A percentile compares a stretch with the other conserved stretches of the same genome.
phyloP scores from a whole-genome alignment of 2,888 invertebrate species.

The Aphodius granarius region DNA sequence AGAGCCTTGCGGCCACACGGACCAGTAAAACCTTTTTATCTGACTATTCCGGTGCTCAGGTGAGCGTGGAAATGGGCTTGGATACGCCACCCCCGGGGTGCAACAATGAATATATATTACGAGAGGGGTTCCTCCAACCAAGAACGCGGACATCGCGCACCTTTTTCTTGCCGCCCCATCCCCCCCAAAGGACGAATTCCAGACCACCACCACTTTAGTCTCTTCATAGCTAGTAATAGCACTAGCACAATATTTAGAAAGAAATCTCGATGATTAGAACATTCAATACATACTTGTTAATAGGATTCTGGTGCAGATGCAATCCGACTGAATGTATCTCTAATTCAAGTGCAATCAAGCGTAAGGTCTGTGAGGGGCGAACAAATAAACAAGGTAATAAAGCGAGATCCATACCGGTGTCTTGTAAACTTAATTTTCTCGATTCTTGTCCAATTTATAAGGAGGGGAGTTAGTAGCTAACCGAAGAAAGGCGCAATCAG shows the following conservation, averaged over 20 bases:
- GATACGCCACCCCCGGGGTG: slow-evolving; percentile 44
- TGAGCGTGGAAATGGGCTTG: slow-evolving; percentile 46
- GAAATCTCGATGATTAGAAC: too few species aligned
- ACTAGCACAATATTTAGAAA: too few species aligned
- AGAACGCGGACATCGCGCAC: slow-evolving; percentile 12
- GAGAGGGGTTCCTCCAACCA: not conserved
- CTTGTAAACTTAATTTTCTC: not conserved
- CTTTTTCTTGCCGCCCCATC: not conserved
- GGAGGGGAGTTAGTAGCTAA: slow-evolving; percentile 31
- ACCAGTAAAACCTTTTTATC: slow-evolving; percentile 47
- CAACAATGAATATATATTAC: slow-evolving; percentile 46
- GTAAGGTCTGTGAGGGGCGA: not conserved
- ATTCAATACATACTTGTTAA: not conserved
- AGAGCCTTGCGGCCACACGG: slow-evolving; percentile 41
- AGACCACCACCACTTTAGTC: not conserved
- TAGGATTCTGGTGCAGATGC: not conserved
- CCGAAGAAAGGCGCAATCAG: slow-evolving; percentile 29
- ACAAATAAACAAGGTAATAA: not conserved
- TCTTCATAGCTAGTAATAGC: not conserved
- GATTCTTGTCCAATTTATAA: slow-evolving; percentile 26
- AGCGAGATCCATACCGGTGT: not conserved
- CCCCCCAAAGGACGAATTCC: slow-evolving; percentile 22
- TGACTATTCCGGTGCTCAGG: slow-evolving; percentile 45
- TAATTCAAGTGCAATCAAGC: not conserved
- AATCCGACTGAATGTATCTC: not conserved